phyloP scores from a whole-genome alignment of 2,797 vertebrate species.

The Clarias fuscus region DNA sequence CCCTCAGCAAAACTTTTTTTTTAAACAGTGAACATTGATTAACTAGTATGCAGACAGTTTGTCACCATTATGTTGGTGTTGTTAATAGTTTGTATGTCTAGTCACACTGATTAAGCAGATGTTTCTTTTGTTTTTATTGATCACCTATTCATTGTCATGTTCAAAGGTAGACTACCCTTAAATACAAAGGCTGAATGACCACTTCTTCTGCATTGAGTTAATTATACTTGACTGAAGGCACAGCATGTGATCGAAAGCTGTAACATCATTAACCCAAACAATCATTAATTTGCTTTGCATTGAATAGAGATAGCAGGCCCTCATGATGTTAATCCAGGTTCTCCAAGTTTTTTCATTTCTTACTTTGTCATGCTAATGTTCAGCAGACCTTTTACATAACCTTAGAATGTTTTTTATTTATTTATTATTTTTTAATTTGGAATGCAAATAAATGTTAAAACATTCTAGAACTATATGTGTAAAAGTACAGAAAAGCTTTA shows the following conservation, averaged over 20 bases:
- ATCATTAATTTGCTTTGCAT: constrained; percentile 5
- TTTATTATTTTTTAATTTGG: constrained; percentile 26
- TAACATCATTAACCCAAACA: constrained; percentile 32
- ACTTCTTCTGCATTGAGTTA: constrained; percentile 24
- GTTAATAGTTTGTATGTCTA: constrained; percentile 17
- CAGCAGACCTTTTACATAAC: background rate
- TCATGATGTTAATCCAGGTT: constrained; percentile 13
- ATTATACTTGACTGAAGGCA: constrained; percentile 36
- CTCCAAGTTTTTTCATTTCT: background rate
- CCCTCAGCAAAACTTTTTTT: background rate
- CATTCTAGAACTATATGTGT: constrained; percentile 18
- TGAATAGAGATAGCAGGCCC: background rate
- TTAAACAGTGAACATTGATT: no score
- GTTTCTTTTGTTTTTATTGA: constrained; percentile 47
- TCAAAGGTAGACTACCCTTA: constrained; percentile 8
- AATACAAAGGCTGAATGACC: constrained; percentile 18
- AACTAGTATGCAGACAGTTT: background rate
- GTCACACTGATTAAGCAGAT: constrained; percentile 26
- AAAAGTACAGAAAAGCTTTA: constrained; percentile 13
- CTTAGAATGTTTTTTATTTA: background rate
- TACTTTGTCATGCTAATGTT: constrained; percentile 18
- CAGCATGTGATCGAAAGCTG: constrained; percentile 39
- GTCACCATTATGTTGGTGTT: constrained; percentile 10
- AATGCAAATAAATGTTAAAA: constrained; percentile 22
- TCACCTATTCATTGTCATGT: constrained; percentile 44